Base-by-base conservation (phyloP, 2,797 vertebrate genomes). In the Neomorphus geoffroyi region DNA sequence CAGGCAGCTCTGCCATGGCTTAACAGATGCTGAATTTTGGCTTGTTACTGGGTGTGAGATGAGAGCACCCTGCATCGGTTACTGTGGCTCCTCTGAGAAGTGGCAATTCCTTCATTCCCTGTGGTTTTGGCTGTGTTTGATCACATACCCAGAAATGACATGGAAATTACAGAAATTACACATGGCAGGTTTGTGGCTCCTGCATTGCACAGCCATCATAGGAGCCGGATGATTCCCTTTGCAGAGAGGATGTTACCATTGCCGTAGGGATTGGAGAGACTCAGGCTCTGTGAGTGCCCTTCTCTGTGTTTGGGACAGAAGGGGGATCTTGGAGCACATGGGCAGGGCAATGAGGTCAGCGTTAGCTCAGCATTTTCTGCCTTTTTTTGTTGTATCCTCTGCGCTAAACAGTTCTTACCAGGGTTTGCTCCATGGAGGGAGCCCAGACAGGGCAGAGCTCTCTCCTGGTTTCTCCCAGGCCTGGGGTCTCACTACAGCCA, bases 161-260 rank as follows among this genome's bases (percentile, higher is more conserved):
- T 28, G 19, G 39, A 45, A 56, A 80, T 69, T 19, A 43, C 9
- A 32, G 10, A 48, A 67, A 43, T 50, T 22, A 50, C 18, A 21
- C 16, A 39, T 48, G 54, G 32, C 27, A 17, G 41, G 56, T 48
- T 56, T 54, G 35, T 61, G 74, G 48, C 48, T 48, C 32, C 32
- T 13, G 3, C 0, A 1, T 66, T 48, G 41, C 9, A 28, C 60
- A 27, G 24, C 66, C 66, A 41, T 37, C 53, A 24, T 0, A 1
- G 35, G 41, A 60, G 28, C 28, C 77, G 45, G 45, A 41, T 13
- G 12, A 24, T 41, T 54, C 33, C 53, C 70, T 35, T 43, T 32
- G 39, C 22, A 7, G 35, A 70, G 43, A 48, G 27, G 19, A 1
- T 18, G 10, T 75, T 58, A 23, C 35, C 22, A 39, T 11, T 57